A percentile compares a stretch with the other conserved stretches of the same genome.
Evolutionary conservation across 2,113 vertebrate genomes (phyloP).

Genomic region (Balaenoptera acutorostrata): DNA sequence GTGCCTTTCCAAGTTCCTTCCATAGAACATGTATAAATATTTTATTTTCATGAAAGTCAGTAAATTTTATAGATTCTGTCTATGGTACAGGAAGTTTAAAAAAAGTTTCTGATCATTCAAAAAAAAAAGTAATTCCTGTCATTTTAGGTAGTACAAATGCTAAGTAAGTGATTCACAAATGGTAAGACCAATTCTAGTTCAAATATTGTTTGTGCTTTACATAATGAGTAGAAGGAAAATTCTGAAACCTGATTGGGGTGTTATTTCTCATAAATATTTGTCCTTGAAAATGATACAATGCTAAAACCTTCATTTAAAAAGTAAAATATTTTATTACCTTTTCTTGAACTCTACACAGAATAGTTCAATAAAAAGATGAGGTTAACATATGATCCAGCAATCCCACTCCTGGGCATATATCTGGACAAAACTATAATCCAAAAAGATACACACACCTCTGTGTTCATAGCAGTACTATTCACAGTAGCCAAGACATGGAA

Average conservation of each 20-base stretch:
- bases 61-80: background rate
- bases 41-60: background rate
- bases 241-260: background rate
- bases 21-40: background rate
- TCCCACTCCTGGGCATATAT: background rate
- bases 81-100: background rate
- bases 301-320: background rate
- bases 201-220: background rate
- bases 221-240: background rate
- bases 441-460: background rate
- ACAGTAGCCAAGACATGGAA: too few relatives aligned
- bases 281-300: background rate
- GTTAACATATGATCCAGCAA: background rate
- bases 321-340: background rate
- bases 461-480: background rate
- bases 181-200: background rate
- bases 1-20: background rate
- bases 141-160: background rate
- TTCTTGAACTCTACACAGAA: background rate
- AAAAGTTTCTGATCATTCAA: background rate
- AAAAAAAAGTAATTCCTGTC: background rate
- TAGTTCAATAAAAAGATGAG: background rate
- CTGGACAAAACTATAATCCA: background rate
- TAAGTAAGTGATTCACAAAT: background rate
- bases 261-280: background rate